Base-by-base conservation (phyloP, 1,140 invertebrate species). In the Drosophila neocordata region DNA sequence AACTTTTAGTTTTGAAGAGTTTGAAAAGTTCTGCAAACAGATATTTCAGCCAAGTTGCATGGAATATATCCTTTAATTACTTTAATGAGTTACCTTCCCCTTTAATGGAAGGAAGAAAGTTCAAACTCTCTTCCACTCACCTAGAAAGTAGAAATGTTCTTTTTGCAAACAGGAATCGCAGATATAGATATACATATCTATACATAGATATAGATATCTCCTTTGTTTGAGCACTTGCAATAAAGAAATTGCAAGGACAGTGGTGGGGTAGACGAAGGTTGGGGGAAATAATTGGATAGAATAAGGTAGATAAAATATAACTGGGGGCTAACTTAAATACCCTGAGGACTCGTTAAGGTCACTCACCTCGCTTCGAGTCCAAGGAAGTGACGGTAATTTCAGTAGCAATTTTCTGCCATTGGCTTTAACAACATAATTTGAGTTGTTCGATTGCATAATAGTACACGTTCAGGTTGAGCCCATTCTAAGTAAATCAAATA, bases 341-440 rank as follows among this genome's bases (percentile, higher is more conserved):
- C 38, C 27, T 35, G 51, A 63, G 48, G 22, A 9, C 53, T 11
- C 15, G 11, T 24, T 9, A 20, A 27, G 81, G 80, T 85, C 81
- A 85, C 12, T 80, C 59, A 80, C 73, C 81, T 69, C 63, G 48
- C 37, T 61, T 48, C 69, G 66, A 62, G 69, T 44, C 65, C 79
- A 82, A 63, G 67, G 35, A 67, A 82, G 66, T 81, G 73, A 58
- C 65, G 62, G 61, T 37, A 56, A 74, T 59, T 65, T 52, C 38
- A 77, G 48, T 56, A 64, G 55, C 13, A 48, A 15, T 6, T 53
- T 53, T 11, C 51, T 53, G 22, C 20, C 18, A n/a, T 6, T 27
- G 11, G 51, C 12, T 20, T 8, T 20, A 52, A 15, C 13, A 15
- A 56, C 9, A 13, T 34, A 11, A 56, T 34, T 56, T 20, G 15